A percentile compares a stretch with the other conserved stretches of the same genome.
These are phyloP conservation scores for Phalanger gymnotis DNA, from an alignment of 2,797 vertebrate genomes.

Conservation along the genomic window DNA sequence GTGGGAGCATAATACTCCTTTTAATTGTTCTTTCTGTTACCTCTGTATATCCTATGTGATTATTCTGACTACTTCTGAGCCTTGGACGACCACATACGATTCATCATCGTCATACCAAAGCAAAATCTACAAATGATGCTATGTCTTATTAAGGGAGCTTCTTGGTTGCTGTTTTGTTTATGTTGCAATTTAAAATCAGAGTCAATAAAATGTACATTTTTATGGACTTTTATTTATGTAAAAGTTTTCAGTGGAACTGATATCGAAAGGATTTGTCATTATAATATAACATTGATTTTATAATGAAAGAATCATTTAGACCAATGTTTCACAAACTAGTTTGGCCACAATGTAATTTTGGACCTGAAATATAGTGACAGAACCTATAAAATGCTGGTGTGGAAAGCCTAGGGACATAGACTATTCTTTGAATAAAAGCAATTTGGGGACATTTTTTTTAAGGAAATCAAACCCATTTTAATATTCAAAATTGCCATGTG, in stretches of 20 bases:
- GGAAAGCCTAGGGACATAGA: not conserved
- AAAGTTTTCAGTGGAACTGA: not conserved
- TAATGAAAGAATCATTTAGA: not conserved
- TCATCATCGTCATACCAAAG: constrained; percentile 53
- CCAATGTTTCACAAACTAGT: not conserved
- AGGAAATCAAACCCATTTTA: not conserved
- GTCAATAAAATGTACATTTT: not conserved
- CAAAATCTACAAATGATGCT: constrained; percentile 17
- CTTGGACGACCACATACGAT: not conserved
- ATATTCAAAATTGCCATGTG: not conserved
- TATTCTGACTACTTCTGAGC: constrained; percentile 44
- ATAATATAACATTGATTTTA: not conserved
- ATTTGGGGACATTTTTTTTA: not conserved
- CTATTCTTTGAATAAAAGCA: not conserved
- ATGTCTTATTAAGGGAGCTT: constrained; percentile 5
- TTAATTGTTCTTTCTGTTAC: constrained; percentile 55
- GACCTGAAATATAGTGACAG: not conserved
- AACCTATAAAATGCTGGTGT: not conserved
- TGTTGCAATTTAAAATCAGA: constrained; percentile 41
- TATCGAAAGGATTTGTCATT: not conserved
- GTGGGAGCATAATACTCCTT: constrained; percentile 14
- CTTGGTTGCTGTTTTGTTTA: constrained; percentile 38
- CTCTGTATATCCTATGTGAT: not conserved
- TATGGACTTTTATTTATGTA: not conserved
- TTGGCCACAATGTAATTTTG: not conserved